Base-by-base conservation (phyloP, 2,888 invertebrate species). In the Ennomos quercinarius region DNA sequence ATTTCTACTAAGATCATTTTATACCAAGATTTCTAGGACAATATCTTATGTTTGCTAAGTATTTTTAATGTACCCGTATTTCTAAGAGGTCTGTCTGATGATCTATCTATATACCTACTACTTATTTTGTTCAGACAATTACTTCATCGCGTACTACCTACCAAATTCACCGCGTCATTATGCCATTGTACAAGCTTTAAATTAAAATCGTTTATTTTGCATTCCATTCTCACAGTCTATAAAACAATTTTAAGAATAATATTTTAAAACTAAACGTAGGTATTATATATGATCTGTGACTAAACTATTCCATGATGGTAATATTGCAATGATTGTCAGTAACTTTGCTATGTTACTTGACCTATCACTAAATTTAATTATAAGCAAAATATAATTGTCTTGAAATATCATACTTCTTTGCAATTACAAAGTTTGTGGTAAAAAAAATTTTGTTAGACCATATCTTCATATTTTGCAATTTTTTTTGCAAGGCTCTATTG, bases 61-160 rank as follows among this genome's bases (percentile, higher is more conserved):
- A 27, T 37, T 48, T 36, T 36, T 36, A 35, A 48, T 50, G 36
- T 27, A 48, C 9, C 34, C 35, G 41, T 10, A 35, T 42, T 48
- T 56, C 48, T 17, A 43, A 43, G 37, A 44, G 56, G 62, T 49
- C 55, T 61, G 54, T 60, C 49, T 57, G 52, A 53, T 65, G 56
- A 65, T 57, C 57, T 68, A 55, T 51, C 57, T 68, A 56, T 46
- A 64, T 57, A 57, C 49, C 45, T 60, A 53, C 45, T 60, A 50
- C 40, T 49, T 40, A 11, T 17, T 52, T 48, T 44, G 13, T 48
- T 55, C 57, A 46, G 48, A 53, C 61, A 66, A 67, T 66, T 62
- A 50, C 56, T 71, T 63, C 52, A 50, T 69, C 70, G 68, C 63
- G 61, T 73, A 67, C 54, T 49, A 56, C 11, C 54, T 49, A 56